These are phyloP conservation scores for Macquaria australasica DNA, from an alignment of 2,113 vertebrate genomes.

Conservation along the genomic window DNA sequence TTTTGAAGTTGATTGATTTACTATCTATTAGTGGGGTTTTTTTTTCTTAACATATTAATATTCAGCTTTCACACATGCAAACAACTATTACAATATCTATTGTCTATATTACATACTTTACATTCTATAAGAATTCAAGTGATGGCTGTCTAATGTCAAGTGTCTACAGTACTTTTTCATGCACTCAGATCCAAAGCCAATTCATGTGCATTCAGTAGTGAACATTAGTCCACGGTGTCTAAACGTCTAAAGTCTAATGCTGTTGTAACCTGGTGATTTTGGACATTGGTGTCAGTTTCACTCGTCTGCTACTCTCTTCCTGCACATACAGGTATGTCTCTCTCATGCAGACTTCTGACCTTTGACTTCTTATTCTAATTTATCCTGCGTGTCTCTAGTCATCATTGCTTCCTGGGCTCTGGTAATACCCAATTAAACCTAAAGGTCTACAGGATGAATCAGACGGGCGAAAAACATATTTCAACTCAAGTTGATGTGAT, in stretches of 20 bases:
- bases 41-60: constrained; percentile 47
- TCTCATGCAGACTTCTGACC: constrained; percentile 71
- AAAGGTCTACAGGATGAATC: constrained; percentile 75
- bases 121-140: not conserved
- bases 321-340: constrained; percentile 70
- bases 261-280: constrained; percentile 34
- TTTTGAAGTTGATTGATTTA: constrained; percentile 80
- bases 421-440: constrained; percentile 79
- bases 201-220: not conserved
- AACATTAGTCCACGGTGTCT: not conserved
- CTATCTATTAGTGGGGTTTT: constrained; percentile 62
- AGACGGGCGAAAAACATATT: constrained; percentile 52
- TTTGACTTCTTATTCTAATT: constrained; percentile 74
- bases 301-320: constrained; percentile 45
- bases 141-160: not conserved
- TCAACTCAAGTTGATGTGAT: constrained; percentile 72
- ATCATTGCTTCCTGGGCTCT: constrained; percentile 67
- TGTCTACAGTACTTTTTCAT: constrained; percentile 11
- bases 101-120: not conserved
- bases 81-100: not conserved
- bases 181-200: not conserved
- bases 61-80: constrained; percentile 14
- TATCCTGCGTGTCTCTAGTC: constrained; percentile 69
- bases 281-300: constrained; percentile 36
- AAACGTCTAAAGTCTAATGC: not conserved